Base-by-base conservation (phyloP, 1,140 invertebrate species). In the Magallana gigas region DNA sequence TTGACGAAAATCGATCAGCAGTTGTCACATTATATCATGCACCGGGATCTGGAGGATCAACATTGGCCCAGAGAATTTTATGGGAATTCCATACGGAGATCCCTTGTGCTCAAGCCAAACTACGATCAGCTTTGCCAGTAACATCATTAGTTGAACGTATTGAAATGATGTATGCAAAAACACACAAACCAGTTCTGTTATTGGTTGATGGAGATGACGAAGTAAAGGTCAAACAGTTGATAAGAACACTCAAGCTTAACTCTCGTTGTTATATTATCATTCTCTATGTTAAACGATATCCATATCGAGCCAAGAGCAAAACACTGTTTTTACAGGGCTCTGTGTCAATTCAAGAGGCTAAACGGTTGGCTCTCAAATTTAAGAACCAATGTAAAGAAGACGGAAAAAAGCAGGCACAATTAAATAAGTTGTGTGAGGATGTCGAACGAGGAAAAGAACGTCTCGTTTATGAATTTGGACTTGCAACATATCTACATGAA, bases 181-280 rank as follows among this genome's bases (percentile, higher is more conserved):
- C 89, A 81, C 57, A 87, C 36, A 48, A 84, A 62, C 86, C 88
- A 57, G 88, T 91, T 1, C 91, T 71, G 18, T 36, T 90, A 6
- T 83, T 92, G 1, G 62, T 92, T 57, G 91, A 92, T 57, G 90
- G 90, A 7, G 91, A 91, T 82, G 91, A 91, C 12, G 91, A 91
- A 84, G 68, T 88, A 5, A 88, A 86, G 59, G 85, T 90, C 1
- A 87, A 88, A 56, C 80, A 76, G 8, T 57, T 92, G 14, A 57
- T 57, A 12, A 88, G 58, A 29, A 36, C 60, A 12, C 29, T 90
- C 6, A 82, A 84, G n/a, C 57, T 87, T 2, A 88, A 71, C 12
- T 71, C 23, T 12, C 23, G 68, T 12, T 84, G 84, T 68, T 64
- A 87, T 23, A 62, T 89, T 14, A 84, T 92, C 16, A 87, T 90